Percentiles rank a stretch among this genome's conserved stretches.
Evolutionary conservation across 2,888 invertebrate genomes (phyloP).

Genomic region (Mimachlamys varia): DNA sequence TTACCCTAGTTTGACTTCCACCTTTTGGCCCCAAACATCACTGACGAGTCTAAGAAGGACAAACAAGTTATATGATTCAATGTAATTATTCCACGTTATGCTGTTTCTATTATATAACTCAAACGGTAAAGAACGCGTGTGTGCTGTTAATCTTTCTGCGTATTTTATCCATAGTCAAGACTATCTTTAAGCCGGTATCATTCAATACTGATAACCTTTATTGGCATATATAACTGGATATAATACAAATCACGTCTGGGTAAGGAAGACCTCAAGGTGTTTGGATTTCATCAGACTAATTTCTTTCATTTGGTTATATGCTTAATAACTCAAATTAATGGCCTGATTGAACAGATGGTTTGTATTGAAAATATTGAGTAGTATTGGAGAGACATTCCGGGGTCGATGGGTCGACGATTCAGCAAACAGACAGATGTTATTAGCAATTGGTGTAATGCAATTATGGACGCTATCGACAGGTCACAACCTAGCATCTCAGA

Average conservation of each 20-base stretch:
- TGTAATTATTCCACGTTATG: no score
- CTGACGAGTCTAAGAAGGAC: no score
- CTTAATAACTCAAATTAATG: background rate
- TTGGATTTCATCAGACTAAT: background rate
- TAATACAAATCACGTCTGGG: background rate
- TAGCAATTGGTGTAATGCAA: background rate
- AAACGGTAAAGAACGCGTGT: no score
- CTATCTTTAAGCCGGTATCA: no score
- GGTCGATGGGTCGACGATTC: background rate
- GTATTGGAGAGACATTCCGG: slow-evolving; percentile 1
- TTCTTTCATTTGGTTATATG: background rate
- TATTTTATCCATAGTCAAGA: no score
- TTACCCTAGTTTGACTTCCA: no score
- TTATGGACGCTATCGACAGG: background rate
- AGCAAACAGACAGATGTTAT: background rate
- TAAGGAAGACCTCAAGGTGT: background rate
- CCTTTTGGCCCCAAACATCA: no score
- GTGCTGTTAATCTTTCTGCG: no score
- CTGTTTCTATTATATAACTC: no score
- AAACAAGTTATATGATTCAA: no score
- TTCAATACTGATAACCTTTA: no score
- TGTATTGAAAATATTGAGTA: background rate
- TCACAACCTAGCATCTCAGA: background rate
- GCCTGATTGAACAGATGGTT: slow-evolving; percentile 2
- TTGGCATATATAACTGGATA: background rate